Evolutionary conservation across 2,797 vertebrate genomes (phyloP).

Genomic region (Melanotaenia boesemani): DNA sequence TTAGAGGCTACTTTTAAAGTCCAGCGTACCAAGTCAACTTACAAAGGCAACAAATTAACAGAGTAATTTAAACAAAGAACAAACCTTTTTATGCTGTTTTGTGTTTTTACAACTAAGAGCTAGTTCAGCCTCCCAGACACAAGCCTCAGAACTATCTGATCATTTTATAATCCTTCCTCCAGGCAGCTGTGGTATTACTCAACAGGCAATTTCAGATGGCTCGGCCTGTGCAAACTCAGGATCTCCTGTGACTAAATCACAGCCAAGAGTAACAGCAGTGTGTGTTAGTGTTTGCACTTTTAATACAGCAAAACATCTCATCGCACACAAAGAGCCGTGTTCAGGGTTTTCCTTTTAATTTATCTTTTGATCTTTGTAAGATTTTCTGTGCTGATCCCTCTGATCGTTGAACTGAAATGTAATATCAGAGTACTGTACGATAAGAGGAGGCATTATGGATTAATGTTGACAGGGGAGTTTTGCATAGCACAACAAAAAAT

Average conservation of each 20-base stretch:
- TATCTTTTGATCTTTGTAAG: conserved; percentile 48
- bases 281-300: conserved; percentile 9
- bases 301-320: conserved; percentile 60
- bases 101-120: conserved; percentile 42
- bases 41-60: conserved; percentile 19
- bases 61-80: conserved; percentile 41
- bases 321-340: conserved; percentile 34
- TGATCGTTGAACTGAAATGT: conserved; percentile 33
- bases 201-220: conserved; percentile 69
- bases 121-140: conserved; percentile 62
- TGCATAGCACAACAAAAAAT: conserved; percentile 16
- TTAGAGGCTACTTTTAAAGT: neutral
- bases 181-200: conserved; percentile 70
- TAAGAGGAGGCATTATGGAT: conserved; percentile 8
- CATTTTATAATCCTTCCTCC: conserved; percentile 63
- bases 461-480: conserved; percentile 1
- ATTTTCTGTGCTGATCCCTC: conserved; percentile 41
- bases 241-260: conserved; percentile 59
- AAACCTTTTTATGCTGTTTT: conserved; percentile 34
- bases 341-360: conserved; percentile 34
- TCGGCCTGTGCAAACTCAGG: conserved; percentile 57
- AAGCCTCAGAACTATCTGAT: conserved; percentile 56
- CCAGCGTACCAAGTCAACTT: conserved; percentile 21
- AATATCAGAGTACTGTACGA: conserved; percentile 27
- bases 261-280: conserved; percentile 39